A percentile compares a stretch with the other conserved stretches of the same genome.
Conservation (phyloP, 2,888 invertebrate species). For the Synanthedon myopaeformis region DNA sequence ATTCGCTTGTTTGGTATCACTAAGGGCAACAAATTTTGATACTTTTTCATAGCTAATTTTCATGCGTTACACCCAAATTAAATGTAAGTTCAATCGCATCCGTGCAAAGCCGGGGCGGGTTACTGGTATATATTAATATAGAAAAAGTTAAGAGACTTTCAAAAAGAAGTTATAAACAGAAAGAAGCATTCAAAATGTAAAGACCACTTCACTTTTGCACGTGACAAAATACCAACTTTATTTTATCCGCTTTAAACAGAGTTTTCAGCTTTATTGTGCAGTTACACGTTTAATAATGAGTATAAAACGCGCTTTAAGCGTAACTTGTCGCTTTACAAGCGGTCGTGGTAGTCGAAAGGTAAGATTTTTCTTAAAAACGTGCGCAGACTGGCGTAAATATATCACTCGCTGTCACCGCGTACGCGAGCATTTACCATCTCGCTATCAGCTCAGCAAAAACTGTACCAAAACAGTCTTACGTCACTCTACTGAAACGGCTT, state of each 20-base stretch:
- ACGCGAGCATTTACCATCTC: slow-evolving; percentile 20
- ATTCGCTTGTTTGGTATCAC: too few relatives aligned
- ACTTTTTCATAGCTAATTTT: too few relatives aligned
- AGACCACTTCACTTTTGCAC: not conserved
- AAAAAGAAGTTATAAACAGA: too few relatives aligned
- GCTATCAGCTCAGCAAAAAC: not conserved
- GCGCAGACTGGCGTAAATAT: slow-evolving; percentile 37
- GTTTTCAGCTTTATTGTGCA: too few relatives aligned
- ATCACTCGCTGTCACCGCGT: slow-evolving; percentile 33
- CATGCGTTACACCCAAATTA: too few relatives aligned
- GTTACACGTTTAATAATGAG: not conserved
- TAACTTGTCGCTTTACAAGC: slow-evolving; percentile 21
- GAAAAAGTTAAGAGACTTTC: too few relatives aligned
- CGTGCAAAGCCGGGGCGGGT: too few relatives aligned
- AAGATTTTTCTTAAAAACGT: slow-evolving; percentile 31
- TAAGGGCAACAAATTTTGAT: too few relatives aligned
- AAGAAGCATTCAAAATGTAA: too few relatives aligned
- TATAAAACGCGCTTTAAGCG: not conserved
- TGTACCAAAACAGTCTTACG: not conserved
- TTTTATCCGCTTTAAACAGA: too few relatives aligned
- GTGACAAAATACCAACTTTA: not conserved
- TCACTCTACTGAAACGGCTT: not conserved
- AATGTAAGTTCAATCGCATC: too few relatives aligned
- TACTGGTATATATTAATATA: too few relatives aligned
- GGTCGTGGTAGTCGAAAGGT: slow-evolving; percentile 17